These are phyloP conservation scores for Meteorus colon DNA, from an alignment of 2,888 invertebrate genomes.

Conservation along the genomic window DNA sequence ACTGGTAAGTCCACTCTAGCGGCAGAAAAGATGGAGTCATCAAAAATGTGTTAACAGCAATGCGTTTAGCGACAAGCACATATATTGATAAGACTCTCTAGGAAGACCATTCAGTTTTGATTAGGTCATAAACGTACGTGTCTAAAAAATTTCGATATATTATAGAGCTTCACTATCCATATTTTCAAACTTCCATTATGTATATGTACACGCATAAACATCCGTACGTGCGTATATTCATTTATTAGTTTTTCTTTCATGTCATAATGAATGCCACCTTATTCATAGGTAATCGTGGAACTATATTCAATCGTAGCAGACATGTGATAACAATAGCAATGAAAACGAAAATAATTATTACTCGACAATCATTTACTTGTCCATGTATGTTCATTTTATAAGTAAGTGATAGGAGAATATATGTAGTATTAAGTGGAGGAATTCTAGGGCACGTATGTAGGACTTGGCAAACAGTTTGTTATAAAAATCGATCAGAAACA, in stretches of 20 bases:
- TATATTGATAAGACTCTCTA: conserved; percentile 26
- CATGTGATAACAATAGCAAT: not conserved
- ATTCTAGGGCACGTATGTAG: not conserved
- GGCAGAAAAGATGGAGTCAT: conserved; percentile 8
- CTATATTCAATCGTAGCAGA: not conserved
- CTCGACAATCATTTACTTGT: not conserved
- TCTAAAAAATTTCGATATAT: not conserved
- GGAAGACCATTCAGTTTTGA: not conserved
- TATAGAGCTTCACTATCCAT: not conserved
- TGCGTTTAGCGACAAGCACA: conserved; percentile 34
- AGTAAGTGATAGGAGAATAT: not conserved
- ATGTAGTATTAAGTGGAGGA: not conserved
- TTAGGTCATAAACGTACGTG: not conserved
- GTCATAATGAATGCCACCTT: not conserved
- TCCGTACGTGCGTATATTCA: no score
- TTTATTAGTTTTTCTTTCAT: not conserved
- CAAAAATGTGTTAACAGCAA: conserved; percentile 19
- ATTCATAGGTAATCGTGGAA: not conserved
- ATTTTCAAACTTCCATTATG: not conserved
- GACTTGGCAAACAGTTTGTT: not conserved
- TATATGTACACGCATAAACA: not conserved
- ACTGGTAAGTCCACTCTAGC: conserved; percentile 29
- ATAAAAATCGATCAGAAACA: not conserved
- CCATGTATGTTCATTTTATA: not conserved
- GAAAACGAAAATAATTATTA: not conserved